phyloP scores from a whole-genome alignment of 2,113 vertebrate species.

The Anguilla japonica region DNA sequence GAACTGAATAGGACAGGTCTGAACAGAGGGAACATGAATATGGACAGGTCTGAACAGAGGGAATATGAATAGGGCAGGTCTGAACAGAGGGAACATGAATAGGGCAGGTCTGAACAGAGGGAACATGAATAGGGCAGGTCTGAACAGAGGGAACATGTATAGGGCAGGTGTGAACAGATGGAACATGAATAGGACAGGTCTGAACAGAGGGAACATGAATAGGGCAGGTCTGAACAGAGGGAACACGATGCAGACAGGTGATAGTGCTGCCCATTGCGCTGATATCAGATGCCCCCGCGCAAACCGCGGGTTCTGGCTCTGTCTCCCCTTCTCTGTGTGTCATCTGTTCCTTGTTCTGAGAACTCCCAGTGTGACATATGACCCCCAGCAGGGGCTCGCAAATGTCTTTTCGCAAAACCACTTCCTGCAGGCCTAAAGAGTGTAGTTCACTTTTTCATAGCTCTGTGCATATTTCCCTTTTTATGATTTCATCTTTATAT shows the following conservation, averaged over 20 bases:
- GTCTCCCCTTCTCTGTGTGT: not conserved
- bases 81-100: no score
- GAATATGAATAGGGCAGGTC: no score
- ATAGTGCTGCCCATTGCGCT: not conserved
- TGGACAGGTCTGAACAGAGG: no score
- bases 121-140: no score
- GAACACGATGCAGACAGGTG: not conserved
- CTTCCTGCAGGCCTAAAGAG: not conserved
- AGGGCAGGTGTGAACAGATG: not conserved
- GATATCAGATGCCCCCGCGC: not conserved
- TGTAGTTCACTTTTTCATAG: not conserved
- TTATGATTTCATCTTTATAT: conserved; percentile 13
- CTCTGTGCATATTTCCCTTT: not conserved
- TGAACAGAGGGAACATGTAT: no score
- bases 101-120: no score
- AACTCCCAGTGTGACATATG: not conserved
- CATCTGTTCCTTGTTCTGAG: not conserved
- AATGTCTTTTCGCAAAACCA: conserved; percentile 2
- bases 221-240: not conserved
- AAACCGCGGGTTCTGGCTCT: not conserved
- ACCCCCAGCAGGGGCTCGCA: conserved; percentile 8
- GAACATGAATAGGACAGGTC: not conserved
- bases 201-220: not conserved
- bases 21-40: no score
- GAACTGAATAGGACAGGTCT: no score